A percentile compares a stretch with the other conserved stretches of the same genome.
These are phyloP conservation scores for Thereva nobilitata DNA, from an alignment of 2,888 invertebrate species.

Conservation along the genomic window DNA sequence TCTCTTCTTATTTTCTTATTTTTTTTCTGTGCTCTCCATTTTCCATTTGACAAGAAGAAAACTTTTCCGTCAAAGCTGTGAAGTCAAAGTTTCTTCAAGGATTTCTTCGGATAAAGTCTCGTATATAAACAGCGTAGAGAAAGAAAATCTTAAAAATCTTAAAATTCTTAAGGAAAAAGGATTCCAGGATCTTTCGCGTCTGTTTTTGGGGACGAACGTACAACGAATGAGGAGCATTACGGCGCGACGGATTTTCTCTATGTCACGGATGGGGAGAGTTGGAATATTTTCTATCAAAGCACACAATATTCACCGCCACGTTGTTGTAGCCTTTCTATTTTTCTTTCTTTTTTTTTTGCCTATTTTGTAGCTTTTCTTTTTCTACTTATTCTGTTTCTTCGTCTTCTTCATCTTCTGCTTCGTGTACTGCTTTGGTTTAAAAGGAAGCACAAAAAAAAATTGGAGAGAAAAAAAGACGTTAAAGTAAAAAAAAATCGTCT, in stretches of 20 bases:
- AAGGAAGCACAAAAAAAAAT: constrained; percentile 3
- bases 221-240: constrained; percentile 38
- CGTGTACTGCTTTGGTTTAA: constrained; percentile 34
- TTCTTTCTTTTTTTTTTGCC: constrained; percentile 39
- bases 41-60: constrained; percentile 37
- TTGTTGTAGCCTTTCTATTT: constrained; percentile 35
- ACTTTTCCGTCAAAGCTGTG: constrained; percentile 39
- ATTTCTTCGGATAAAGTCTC: constrained; percentile 31
- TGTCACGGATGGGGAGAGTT: constrained; percentile 37
- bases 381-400: constrained; percentile 17
- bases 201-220: constrained; percentile 42
- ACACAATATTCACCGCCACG: constrained; percentile 37
- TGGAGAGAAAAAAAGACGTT: constrained; percentile 19
- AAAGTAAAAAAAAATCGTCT: constrained; percentile 23
- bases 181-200: constrained; percentile 33
- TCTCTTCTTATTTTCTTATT: constrained; percentile 7
- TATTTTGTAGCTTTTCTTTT: constrained; percentile 40
- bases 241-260: constrained; percentile 39
- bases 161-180: constrained; percentile 15
- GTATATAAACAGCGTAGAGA: not conserved
- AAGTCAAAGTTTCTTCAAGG: constrained; percentile 37
- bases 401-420: constrained; percentile 39
- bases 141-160: constrained; percentile 21
- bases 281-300: constrained; percentile 37
- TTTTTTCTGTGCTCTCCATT: constrained; percentile 14